phyloP scores from a whole-genome alignment of 37 sponge, comb jelly and placozoan species.

The Hexactinellida sp. region DNA sequence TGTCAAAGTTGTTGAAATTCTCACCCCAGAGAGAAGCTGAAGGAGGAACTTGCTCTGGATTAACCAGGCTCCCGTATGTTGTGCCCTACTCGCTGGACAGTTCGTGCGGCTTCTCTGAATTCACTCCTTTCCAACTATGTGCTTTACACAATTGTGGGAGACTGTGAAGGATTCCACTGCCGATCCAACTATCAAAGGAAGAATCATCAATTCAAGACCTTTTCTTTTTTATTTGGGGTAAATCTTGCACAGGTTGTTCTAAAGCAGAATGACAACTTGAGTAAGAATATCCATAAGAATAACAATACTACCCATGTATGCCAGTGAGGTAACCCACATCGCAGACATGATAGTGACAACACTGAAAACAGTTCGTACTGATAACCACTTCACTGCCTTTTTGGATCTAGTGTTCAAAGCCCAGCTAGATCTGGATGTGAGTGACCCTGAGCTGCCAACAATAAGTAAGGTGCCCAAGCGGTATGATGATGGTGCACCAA shows the following conservation, averaged over 20 bases:
- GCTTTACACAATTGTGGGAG: background rate
- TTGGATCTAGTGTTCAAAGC: background rate
- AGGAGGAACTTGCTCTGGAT: background rate
- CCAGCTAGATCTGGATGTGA: constrained; percentile 10
- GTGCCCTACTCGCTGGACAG: constrained; percentile 22
- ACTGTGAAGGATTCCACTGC: background rate
- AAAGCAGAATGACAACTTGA: constrained; percentile 36
- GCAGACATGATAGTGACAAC: constrained; percentile 40
- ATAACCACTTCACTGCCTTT: constrained; percentile 17
- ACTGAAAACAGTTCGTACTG: constrained; percentile 28
- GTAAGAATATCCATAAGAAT: constrained; percentile 42
- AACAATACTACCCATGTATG: constrained; percentile 23
- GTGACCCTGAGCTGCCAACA: constrained; percentile 24
- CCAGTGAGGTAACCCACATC: constrained; percentile 37
- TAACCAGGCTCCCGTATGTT: constrained; percentile 5
- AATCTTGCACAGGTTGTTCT: constrained; percentile 37
- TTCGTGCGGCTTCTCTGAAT: background rate
- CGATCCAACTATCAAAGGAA: background rate
- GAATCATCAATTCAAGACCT: background rate
- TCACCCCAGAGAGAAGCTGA: constrained; percentile 16
- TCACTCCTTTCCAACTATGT: background rate
- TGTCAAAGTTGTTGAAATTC: constrained; percentile 20
- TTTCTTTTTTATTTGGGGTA: constrained; percentile 30
- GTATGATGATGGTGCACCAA: constrained; percentile 19
- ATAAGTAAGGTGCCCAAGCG: constrained; percentile 24